Base-by-base conservation (phyloP, 2,797 vertebrate genomes). In the Enteromius anoplus region DNA sequence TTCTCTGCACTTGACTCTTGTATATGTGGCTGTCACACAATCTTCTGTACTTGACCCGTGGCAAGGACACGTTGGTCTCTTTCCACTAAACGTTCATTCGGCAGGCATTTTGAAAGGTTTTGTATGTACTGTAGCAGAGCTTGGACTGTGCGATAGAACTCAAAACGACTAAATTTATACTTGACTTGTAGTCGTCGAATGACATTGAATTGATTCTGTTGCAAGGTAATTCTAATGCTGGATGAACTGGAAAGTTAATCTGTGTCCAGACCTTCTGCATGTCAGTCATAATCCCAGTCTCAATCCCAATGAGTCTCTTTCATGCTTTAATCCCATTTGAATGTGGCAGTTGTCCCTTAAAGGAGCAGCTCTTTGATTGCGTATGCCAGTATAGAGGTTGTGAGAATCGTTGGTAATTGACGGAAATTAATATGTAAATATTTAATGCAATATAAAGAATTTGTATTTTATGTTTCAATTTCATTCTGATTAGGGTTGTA, bases 201-300 rank as follows among this genome's bases (percentile, higher is more conserved):
- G n/a, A 75, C 53, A 70, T 32, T 49, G 51, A 62, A 47, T 62
- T 40, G 80, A 75, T 55, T 66, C 32, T 10, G 66, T 26, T 69
- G 19, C 53, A 53, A 82, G 62, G 34, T 51, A 72, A 64, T 65
- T 73, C 55, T 51, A 45, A 34, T 75, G 49, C 47, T 75, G 70
- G 5, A 26, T 66, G 12, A 21, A 19, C 58, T 19, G 58, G 21
- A 70, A 70, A 75, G 8, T 14, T 53, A 55, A 85, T 78, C 81
- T 62, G 26, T n/a, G 17, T 66, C 45, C 26, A 45, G 65, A 69
- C 40, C 7, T 71, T 37, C 66, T 81, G 45, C 23, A 78, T 86
- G 75, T 84, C 64, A 81, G 53, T 82, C 69, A 82, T 78, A 78
- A 84, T 86, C 83, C 55, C 60, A 72, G 49, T 78, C 47, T 68